Conservation (phyloP, 2,888 invertebrate genomes). For the Liodrosophila aerea region DNA sequence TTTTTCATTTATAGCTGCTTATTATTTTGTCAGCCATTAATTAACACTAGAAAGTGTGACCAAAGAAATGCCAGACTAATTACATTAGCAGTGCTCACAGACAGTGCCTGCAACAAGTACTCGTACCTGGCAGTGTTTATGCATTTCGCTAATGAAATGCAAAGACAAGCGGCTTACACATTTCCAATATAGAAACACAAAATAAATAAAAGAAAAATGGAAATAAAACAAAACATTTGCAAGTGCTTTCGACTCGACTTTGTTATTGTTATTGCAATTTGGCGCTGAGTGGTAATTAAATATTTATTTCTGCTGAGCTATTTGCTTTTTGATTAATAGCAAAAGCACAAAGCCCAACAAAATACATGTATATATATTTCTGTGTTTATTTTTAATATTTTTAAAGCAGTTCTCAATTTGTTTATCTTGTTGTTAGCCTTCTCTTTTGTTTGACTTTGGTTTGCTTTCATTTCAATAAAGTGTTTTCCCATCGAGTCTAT, state of each 20-base stretch:
- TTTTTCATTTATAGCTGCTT: conserved; percentile 43
- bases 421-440: conserved; percentile 27
- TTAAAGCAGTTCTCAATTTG: conserved; percentile 24
- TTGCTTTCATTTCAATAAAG: conserved; percentile 45
- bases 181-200: conserved; percentile 5
- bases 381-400: conserved; percentile 48
- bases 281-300: conserved; percentile 64
- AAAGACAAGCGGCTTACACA: conserved; percentile 50
- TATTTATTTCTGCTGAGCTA: conserved; percentile 61
- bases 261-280: conserved; percentile 21
- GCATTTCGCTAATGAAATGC: conserved; percentile 67
- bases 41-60: too few relatives aligned
- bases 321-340: conserved; percentile 69
- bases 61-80: conserved; percentile 45
- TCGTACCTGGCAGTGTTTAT: conserved; percentile 39
- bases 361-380: background rate
- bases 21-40: too few relatives aligned
- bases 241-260: conserved; percentile 24
- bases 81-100: conserved; percentile 47
- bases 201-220: conserved; percentile 25
- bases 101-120: conserved; percentile 2
- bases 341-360: conserved; percentile 26
- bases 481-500: conserved; percentile 15
- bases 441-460: conserved; percentile 29
- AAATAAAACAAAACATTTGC: conserved; percentile 45